phyloP scores from a whole-genome alignment of 2,113 vertebrate genomes.

The Eretmochelys imbricata region DNA sequence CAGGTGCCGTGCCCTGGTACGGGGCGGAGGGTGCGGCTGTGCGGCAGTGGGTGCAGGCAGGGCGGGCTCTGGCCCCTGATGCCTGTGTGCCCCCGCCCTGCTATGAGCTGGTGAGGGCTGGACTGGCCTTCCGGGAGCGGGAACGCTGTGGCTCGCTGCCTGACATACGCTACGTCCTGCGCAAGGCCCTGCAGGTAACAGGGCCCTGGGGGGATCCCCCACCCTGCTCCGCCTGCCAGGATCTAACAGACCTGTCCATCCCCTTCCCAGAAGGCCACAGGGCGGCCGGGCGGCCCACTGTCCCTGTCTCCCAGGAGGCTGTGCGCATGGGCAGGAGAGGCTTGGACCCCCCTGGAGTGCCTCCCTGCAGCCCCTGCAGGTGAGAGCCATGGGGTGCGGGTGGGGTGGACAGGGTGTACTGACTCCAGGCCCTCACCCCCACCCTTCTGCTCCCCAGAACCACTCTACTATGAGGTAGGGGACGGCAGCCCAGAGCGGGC shows the following conservation, averaged over 20 bases:
- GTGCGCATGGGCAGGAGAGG: not conserved
- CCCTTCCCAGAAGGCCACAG: not conserved
- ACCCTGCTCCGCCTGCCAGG: not conserved
- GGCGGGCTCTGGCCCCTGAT: constrained; percentile 62
- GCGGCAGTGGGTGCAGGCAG: constrained; percentile 68
- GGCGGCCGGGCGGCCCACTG: too few relatives aligned
- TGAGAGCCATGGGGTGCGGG: not conserved
- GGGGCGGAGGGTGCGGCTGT: constrained; percentile 58
- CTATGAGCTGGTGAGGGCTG: constrained; percentile 67
- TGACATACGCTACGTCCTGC: constrained; percentile 66
- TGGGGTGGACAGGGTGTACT: not conserved
- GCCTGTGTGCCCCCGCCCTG: constrained; percentile 69
- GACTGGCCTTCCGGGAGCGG: constrained; percentile 57
- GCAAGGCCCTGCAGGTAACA: constrained; percentile 65
- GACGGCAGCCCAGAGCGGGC: not conserved
- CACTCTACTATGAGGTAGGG: not conserved
- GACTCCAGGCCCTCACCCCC: not conserved
- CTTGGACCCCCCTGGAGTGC: not conserved
- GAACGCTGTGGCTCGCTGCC: constrained; percentile 71
- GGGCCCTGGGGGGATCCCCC: not conserved
- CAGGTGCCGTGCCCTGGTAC: constrained; percentile 79
- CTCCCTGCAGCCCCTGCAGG: not conserved
- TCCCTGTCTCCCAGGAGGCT: not conserved
- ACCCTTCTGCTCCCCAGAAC: not conserved
- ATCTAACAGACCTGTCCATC: not conserved